phyloP scores from a whole-genome alignment of 37 sponge, comb jelly and placozoan species.

The Hormiphora californensis region DNA sequence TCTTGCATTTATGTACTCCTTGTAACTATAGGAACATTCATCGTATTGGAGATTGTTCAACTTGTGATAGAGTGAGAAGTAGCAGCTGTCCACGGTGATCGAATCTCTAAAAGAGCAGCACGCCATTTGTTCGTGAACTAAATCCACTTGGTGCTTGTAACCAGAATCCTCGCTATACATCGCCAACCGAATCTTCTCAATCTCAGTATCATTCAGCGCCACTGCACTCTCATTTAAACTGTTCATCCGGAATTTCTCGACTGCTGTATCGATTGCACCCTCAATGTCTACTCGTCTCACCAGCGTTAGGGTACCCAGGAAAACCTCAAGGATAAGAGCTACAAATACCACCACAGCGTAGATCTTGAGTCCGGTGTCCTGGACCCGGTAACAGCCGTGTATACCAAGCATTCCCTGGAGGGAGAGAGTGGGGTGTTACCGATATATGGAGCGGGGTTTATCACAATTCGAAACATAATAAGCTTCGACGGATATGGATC shows the following conservation, averaged over 20 bases:
- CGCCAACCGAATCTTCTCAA: neutral
- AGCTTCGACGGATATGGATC: too few species aligned
- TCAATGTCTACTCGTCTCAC: neutral
- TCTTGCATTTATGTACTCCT: neutral
- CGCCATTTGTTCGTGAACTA: neutral
- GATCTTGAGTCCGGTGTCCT: constrained; percentile 14
- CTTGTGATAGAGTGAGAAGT: neutral
- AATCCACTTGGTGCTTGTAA: neutral
- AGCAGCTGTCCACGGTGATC: neutral
- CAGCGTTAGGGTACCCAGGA: neutral
- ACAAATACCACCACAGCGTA: neutral
- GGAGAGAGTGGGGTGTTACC: too few species aligned
- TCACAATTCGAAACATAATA: neutral
- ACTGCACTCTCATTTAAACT: neutral
- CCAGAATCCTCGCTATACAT: neutral
- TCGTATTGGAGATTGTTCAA: neutral
- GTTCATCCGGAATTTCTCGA: neutral
- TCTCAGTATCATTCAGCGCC: neutral
- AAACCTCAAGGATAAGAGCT: neutral
- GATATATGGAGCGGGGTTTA: too few species aligned
- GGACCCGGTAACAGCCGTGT: constrained; percentile 42
- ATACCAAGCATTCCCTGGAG: constrained; percentile 11
- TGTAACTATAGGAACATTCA: neutral
- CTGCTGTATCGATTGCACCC: neutral
- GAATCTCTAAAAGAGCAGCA: neutral